Evolutionary conservation across 1,140 invertebrate genomes (phyloP), one percentile per base, ranked within the genome.

Genomic region (Drosophila nikananu): DNA sequence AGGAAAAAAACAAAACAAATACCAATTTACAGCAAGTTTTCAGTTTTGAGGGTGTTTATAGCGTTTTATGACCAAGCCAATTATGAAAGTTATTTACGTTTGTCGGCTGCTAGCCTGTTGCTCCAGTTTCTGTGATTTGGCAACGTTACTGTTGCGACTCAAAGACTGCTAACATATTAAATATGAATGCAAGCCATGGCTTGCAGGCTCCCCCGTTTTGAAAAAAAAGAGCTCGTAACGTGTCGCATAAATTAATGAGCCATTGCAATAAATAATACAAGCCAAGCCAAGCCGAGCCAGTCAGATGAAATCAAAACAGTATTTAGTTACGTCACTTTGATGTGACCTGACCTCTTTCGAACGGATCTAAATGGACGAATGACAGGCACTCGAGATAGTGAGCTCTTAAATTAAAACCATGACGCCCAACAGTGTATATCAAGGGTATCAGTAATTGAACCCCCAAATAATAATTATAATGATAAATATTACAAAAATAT

Each of bases 241-340:
- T 78, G 75, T 70, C 64, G 75, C 52, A 78, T 78, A 77, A 78
- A 78, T 70, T 78, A 78, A 70, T 68, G 77, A 70, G 57, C 44
- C 49, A 70, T 78, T 19, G 61, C 60, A 77, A 59, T 60, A 77
- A 77, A 76, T 76, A 77, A 42, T 35, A 25, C 32, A 37, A 71
- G 21, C 64, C 19, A 51, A 13, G n/a, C 13, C 23, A 30, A 30
- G 51, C n/a, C 7, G 19, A 5, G n/a, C 15, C 27, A 27, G 25
- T 3, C 3, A 51, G 72, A 42, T 25, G 46, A 58, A 42, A 55
- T 61, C 35, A 57, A 77, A 51, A 42, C 46, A 70, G 35, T 51
- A 68, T 51, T 57, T 23, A 21, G 32, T 77, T 77, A 57, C 75
- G 64, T 77, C 73, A 77, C 12, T 37, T 19, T 42, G 13, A 68